Evolutionary conservation across 2,113 vertebrate genomes (phyloP).

Genomic region (Oxygymnocypris stewartii): DNA sequence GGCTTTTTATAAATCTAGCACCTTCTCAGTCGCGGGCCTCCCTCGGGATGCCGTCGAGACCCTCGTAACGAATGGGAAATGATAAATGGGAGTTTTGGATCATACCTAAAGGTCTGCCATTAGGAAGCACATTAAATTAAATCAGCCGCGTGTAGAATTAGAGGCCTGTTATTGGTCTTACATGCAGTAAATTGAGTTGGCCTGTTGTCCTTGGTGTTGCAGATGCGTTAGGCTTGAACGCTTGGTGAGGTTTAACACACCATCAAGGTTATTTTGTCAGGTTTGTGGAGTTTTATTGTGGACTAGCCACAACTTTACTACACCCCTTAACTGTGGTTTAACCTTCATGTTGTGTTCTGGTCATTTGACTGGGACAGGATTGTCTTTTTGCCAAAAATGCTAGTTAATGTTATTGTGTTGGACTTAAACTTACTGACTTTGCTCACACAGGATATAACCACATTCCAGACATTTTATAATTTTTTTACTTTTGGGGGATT

Average conservation of each 20-base stretch:
- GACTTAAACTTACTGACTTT: background rate
- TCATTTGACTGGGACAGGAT: background rate
- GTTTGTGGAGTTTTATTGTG: background rate
- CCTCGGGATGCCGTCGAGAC: constrained; percentile 81
- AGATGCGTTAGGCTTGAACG: constrained; percentile 23
- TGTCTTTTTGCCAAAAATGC: background rate
- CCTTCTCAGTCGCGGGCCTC: constrained; percentile 73
- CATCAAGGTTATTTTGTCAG: background rate
- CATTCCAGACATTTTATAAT: too few relatives aligned
- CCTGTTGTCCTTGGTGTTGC: constrained; percentile 34
- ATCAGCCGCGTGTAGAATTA: constrained; percentile 56
- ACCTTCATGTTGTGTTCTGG: background rate
- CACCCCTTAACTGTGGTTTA: background rate
- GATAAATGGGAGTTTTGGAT: constrained; percentile 73
- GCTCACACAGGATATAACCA: background rate
- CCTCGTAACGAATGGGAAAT: constrained; percentile 60
- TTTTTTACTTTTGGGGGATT: too few relatives aligned
- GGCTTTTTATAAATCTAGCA: constrained; percentile 81
- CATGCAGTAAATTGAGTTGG: constrained; percentile 42
- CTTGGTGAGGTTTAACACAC: constrained; percentile 13
- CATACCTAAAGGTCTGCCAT: constrained; percentile 66
- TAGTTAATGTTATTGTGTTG: background rate
- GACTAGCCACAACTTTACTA: background rate
- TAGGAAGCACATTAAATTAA: constrained; percentile 57
- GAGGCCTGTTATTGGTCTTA: constrained; percentile 41